phyloP scores from a whole-genome alignment of 2,888 invertebrate genomes.

The Clistopyga incitator region DNA sequence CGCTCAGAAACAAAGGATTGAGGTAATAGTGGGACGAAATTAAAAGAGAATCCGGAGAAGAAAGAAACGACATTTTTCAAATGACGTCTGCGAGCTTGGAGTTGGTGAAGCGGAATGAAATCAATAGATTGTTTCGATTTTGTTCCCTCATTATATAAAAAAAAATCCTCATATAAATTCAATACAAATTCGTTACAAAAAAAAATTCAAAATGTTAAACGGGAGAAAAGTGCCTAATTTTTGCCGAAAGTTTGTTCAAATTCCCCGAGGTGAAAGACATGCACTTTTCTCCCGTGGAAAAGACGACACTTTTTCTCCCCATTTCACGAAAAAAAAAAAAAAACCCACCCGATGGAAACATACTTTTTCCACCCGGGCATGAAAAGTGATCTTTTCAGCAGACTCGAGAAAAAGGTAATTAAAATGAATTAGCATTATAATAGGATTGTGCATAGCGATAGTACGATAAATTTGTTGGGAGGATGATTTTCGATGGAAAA shows the following conservation, averaged over 20 bases:
- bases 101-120: slow-evolving; percentile 12
- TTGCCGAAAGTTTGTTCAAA: too few species aligned
- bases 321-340: too few species aligned
- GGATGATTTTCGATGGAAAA: slow-evolving; percentile 65
- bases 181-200: background rate
- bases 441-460: background rate
- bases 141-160: too few species aligned
- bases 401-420: background rate
- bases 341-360: too few species aligned
- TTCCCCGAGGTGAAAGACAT: too few species aligned
- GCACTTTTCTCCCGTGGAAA: too few species aligned
- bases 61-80: slow-evolving; percentile 8
- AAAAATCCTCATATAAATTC: background rate
- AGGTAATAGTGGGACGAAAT: slow-evolving; percentile 35
- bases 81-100: slow-evolving; percentile 1
- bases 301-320: too few species aligned
- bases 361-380: too few species aligned
- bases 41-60: slow-evolving; percentile 41
- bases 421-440: slow-evolving; percentile 41
- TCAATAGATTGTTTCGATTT: slow-evolving; percentile 27
- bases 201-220: too few species aligned
- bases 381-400: too few species aligned
- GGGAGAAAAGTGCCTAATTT: too few species aligned
- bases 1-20: slow-evolving; percentile 23
- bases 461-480: slow-evolving; percentile 53